Conservation (phyloP, 2,113 vertebrate species). For the Benitochromis conjunctus region DNA sequence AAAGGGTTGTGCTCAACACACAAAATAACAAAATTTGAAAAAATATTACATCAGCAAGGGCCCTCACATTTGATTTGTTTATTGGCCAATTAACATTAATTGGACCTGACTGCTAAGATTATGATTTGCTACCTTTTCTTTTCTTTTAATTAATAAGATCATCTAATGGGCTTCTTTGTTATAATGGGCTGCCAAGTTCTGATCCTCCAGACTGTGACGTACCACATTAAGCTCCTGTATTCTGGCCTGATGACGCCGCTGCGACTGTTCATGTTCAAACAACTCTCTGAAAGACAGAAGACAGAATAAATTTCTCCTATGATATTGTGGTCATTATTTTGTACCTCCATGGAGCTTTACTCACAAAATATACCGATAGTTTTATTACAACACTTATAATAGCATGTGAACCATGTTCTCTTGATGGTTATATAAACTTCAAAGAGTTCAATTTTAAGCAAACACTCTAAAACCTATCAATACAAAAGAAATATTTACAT, state of each 20-base stretch:
- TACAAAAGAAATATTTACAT: slow-evolving; percentile 10
- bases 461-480: neutral
- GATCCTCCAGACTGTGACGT: slow-evolving; percentile 18
- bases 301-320: neutral
- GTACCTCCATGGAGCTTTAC: neutral
- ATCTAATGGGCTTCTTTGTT: neutral
- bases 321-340: neutral
- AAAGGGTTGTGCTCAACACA: neutral
- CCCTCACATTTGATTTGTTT: neutral
- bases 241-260: slow-evolving; percentile 6
- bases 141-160: neutral
- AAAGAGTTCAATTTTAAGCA: neutral
- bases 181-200: neutral
- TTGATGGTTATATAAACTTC: neutral
- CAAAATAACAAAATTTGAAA: neutral
- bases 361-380: neutral
- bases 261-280: slow-evolving; percentile 14
- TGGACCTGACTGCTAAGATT: neutral
- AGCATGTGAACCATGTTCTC: neutral
- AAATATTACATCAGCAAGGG: neutral
- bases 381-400: neutral
- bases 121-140: neutral
- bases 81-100: neutral
- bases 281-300: slow-evolving; percentile 51
- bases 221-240: slow-evolving; percentile 43